Base-by-base conservation (phyloP, 2,113 vertebrate species). In the Crocuta crocuta region DNA sequence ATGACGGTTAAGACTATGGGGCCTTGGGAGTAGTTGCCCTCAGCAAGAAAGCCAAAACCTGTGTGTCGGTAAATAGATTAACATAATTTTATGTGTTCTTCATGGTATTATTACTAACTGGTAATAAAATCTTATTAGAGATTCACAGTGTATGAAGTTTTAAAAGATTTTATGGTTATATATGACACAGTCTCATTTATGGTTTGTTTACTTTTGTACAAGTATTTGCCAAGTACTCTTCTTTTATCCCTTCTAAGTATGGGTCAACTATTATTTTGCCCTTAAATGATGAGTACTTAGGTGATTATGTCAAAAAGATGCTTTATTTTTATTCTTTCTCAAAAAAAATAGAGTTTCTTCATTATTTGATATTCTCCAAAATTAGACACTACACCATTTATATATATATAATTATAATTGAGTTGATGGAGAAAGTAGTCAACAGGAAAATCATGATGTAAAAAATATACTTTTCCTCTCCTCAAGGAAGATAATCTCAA, bases 181-280 rank as follows among this genome's bases (percentile, higher is more conserved):
- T 91, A 83, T 93, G 82, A 89, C 35, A 87, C 61, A 82, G 66
- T 79, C 76, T 79, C 82, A 86, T 93, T 96, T 96, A 95, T 33
- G 45, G 61, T 83, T 97, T 97, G 87, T 89, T 97, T 97, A 95
- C 80, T 35, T 96, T 93, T 97, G 39, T 66, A 35, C 19, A 82
- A 96, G 50, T 78, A 65, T 63, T 96, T 97, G 50, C 39, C 23
- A 94, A 95, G 12, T 50, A 63, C 7, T 71, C 11, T 68, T 80
- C 35, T 91, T 71, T 73, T 84, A 70, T 7, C 6, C 9, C 45
- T 92, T 96, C 79, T 82, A 94, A 95, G 73, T 96, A 91, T 68
- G 10, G 7, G 73, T 73, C 24, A 97, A 89, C 82, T 85, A 89
- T 17, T 84, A 92, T 87, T 83, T 79, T 95, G 19, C 17, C 28